A percentile compares a stretch with the other conserved stretches of the same genome.
Evolutionary conservation across 2,113 vertebrate genomes (phyloP).

Genomic region (Chascanopsetta lugubris): DNA sequence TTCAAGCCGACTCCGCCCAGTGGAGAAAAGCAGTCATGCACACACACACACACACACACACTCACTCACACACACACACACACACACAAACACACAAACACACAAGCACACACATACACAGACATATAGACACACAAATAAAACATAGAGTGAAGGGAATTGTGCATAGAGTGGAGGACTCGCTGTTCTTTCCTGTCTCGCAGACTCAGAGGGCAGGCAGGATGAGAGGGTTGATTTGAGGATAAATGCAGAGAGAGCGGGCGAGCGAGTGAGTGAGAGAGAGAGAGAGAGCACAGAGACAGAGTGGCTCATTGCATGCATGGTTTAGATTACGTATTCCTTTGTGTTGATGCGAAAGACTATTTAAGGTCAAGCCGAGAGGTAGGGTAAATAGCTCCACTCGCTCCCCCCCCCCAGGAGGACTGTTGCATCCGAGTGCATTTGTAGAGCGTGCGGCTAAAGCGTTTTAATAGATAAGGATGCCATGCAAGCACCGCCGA

Average conservation of each 20-base stretch:
- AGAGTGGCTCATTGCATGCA: slow-evolving; percentile 33
- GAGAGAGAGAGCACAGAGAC: slow-evolving; percentile 24
- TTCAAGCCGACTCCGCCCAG: slow-evolving; percentile 32
- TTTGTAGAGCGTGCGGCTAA: too few relatives aligned
- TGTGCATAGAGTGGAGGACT: slow-evolving; percentile 4
- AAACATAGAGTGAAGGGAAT: slow-evolving; percentile 7
- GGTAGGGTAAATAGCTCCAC: slow-evolving; percentile 28
- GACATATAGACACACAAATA: slow-evolving; percentile 22
- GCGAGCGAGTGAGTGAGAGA: too few relatives aligned
- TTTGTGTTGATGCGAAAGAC: slow-evolving; percentile 31
- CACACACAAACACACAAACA: too few relatives aligned
- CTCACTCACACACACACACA: slow-evolving; percentile 6
- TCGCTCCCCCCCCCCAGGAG: background rate
- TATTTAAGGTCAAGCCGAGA: slow-evolving; percentile 37
- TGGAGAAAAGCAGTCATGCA: slow-evolving; percentile 7
- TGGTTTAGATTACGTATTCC: slow-evolving; percentile 64
- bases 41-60: slow-evolving; percentile 19
- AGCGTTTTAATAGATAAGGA: too few relatives aligned
- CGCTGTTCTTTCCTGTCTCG: slow-evolving; percentile 21
- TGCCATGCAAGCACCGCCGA: background rate
- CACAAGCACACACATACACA: too few relatives aligned
- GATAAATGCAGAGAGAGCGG: slow-evolving; percentile 36
- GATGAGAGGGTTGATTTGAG: slow-evolving; percentile 44
- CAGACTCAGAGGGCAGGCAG: slow-evolving; percentile 39
- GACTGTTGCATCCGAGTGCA: slow-evolving; percentile 11